A percentile compares a stretch with the other conserved stretches of the same genome.
phyloP scores from a whole-genome alignment of 2,797 vertebrate genomes.

The Notamacropus eugenii region DNA sequence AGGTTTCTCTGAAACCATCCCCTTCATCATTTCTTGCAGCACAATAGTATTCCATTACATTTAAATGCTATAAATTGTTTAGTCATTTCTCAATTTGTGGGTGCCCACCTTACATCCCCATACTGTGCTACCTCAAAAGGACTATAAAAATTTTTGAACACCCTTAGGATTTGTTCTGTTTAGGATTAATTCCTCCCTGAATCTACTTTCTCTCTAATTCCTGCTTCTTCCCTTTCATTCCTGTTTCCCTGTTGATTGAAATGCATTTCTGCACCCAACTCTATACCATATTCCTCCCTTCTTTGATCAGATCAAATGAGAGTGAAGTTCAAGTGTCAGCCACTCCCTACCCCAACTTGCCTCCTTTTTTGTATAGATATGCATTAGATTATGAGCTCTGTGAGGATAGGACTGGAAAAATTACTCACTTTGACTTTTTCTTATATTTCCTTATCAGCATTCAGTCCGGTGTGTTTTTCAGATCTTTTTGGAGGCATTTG shows the following conservation, averaged over 20 bases:
- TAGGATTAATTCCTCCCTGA: neutral
- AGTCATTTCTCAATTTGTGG: neutral
- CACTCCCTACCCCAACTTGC: neutral
- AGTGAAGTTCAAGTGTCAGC: neutral
- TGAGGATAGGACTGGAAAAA: neutral
- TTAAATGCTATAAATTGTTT: neutral
- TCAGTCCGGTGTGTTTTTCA: neutral
- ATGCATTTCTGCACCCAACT: neutral
- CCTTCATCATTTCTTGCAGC: neutral
- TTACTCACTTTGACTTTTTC: too few species aligned
- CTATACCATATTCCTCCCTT: neutral
- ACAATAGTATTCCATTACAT: neutral
- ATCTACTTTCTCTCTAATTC: neutral
- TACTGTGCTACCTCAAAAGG: neutral
- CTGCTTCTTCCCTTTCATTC: neutral
- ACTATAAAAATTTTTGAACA: neutral
- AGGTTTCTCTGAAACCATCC: neutral
- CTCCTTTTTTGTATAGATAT: neutral
- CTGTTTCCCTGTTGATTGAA: neutral
- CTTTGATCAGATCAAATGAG: neutral
- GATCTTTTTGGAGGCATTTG: neutral
- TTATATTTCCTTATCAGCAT: neutral
- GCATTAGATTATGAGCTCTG: neutral
- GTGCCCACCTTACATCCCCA: neutral
- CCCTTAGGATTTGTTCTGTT: neutral